Evolutionary conservation across 2,797 vertebrate genomes (phyloP).

Genomic region (Mus spretus): DNA sequence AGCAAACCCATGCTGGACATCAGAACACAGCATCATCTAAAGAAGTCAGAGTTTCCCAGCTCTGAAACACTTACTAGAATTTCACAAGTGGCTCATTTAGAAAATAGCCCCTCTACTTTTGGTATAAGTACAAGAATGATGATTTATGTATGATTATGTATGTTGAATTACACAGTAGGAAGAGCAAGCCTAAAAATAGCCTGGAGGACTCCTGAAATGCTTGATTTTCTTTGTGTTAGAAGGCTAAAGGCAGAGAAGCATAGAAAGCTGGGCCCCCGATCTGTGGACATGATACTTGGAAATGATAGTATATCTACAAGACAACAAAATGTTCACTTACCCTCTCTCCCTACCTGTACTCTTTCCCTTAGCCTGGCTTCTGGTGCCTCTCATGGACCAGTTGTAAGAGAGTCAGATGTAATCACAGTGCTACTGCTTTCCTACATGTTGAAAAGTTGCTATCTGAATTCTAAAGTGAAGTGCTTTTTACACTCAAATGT

Average conservation of each 20-base stretch:
- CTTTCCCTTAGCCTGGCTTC: neutral
- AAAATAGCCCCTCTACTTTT: slow-evolving; percentile 22
- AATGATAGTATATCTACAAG: neutral
- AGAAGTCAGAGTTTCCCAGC: slow-evolving; percentile 12
- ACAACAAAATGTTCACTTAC: neutral
- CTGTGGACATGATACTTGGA: neutral
- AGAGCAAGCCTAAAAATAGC: neutral
- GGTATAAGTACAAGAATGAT: neutral
- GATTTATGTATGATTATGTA: slow-evolving; percentile 15
- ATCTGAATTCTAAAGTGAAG: slow-evolving; percentile 54
- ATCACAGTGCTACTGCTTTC: neutral
- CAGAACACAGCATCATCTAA: neutral
- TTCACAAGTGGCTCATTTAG: neutral
- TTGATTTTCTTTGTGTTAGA: neutral
- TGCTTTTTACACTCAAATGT: slow-evolving; percentile 16
- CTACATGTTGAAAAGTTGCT: neutral
- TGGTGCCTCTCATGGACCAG: neutral
- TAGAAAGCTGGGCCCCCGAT: neutral
- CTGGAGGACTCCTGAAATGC: neutral
- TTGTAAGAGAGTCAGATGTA: neutral
- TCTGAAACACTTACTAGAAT: neutral
- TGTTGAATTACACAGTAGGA: slow-evolving; percentile 7
- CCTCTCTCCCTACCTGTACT: neutral
- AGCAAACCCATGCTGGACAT: neutral
- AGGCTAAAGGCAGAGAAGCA: neutral